Conservation (phyloP, 2,888 invertebrate genomes). For the Proisotoma minuta region DNA sequence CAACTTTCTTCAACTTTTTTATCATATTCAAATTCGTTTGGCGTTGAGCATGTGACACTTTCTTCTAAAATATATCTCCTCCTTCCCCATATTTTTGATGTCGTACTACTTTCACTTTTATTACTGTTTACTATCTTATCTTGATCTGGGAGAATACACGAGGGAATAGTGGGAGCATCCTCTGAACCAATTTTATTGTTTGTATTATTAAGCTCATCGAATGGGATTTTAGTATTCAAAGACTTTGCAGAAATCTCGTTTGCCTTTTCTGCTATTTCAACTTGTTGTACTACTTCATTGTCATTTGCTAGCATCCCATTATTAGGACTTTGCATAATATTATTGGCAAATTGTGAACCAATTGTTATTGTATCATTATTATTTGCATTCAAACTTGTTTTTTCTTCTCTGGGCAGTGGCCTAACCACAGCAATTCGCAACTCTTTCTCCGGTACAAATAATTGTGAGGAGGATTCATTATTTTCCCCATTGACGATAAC, state of each 20-base stretch:
- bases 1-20: neutral
- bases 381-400: neutral
- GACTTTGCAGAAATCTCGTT: too few relatives aligned
- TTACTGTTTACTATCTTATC: neutral
- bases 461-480: too few relatives aligned
- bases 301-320: neutral
- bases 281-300: neutral
- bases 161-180: neutral
- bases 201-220: too few relatives aligned
- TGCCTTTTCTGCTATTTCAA: too few relatives aligned
- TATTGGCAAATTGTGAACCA: neutral
- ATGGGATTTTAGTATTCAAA: too few relatives aligned
- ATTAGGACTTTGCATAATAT: neutral
- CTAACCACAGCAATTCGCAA: slow-evolving; percentile 41
- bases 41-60: slow-evolving; percentile 16
- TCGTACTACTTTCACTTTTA: slow-evolving; percentile 2
- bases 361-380: neutral
- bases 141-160: neutral
- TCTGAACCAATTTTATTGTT: too few relatives aligned
- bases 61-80: slow-evolving; percentile 10
- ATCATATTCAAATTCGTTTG: neutral
- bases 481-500: too few relatives aligned
- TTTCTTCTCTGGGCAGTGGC: slow-evolving; percentile 27
- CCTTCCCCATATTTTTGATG: neutral
- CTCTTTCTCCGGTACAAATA: neutral